phyloP scores from a whole-genome alignment of 2,113 vertebrate species.

The Natator depressus region DNA sequence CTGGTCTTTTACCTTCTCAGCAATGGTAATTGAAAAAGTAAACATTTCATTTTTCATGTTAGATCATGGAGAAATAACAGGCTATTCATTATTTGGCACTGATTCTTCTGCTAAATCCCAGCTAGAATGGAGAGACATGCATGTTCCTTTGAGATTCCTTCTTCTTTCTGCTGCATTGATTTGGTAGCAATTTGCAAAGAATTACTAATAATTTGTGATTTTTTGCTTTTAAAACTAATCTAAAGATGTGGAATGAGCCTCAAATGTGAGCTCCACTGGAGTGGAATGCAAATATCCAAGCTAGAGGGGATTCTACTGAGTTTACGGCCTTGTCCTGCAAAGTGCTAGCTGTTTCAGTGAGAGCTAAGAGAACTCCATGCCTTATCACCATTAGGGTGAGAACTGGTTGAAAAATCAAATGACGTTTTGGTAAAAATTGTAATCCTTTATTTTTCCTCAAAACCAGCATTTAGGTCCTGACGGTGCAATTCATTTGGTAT shows the following conservation, averaged over 20 bases:
- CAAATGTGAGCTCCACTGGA: constrained; percentile 29
- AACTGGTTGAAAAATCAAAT: neutral
- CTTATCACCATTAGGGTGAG: neutral
- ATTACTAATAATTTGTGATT: constrained; percentile 70
- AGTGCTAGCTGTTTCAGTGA: neutral
- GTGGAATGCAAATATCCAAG: constrained; percentile 11
- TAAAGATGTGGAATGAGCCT: constrained; percentile 2
- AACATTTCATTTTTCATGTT: neutral
- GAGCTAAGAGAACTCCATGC: neutral
- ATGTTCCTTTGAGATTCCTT: constrained; percentile 35
- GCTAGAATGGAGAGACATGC: neutral
- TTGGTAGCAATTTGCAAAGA: constrained; percentile 46
- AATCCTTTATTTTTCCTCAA: neutral
- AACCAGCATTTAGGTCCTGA: neutral
- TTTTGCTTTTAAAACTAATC: constrained; percentile 56
- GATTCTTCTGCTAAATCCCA: neutral
- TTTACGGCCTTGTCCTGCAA: neutral
- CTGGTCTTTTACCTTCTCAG: neutral
- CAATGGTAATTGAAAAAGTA: neutral
- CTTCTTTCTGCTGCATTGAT: constrained; percentile 38
- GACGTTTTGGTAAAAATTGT: neutral
- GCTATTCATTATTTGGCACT: neutral
- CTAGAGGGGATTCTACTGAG: neutral
- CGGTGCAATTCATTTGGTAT: rapidly evolving
- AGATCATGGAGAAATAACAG: neutral